Percentiles rank a stretch among this genome's conserved stretches.
phyloP scores from a whole-genome alignment of 2,797 vertebrate genomes.

The Morus bassanus region DNA sequence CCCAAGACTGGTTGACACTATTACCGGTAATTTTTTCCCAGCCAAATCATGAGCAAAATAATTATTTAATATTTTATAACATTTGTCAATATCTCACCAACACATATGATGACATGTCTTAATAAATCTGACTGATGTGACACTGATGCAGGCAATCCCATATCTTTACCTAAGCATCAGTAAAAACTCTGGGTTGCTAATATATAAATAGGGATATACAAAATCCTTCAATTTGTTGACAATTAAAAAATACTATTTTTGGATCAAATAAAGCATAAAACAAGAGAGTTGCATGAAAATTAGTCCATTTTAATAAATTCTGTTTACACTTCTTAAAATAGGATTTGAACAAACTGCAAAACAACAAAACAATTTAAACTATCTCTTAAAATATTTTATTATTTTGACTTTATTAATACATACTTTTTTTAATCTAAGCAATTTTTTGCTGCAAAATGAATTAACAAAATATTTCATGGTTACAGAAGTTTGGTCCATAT shows the following conservation, averaged over 20 bases:
- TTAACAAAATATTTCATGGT: background rate
- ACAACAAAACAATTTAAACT: background rate
- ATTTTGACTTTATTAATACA: background rate
- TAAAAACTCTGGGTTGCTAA: background rate
- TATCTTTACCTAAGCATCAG: background rate
- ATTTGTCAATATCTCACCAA: background rate
- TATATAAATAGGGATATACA: background rate
- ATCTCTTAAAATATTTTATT: background rate
- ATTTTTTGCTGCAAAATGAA: background rate
- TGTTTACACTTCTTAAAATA: background rate
- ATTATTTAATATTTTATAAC: background rate
- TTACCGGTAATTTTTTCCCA: background rate
- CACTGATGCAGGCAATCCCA: background rate
- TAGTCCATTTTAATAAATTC: background rate
- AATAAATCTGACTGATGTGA: background rate
- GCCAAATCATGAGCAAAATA: background rate
- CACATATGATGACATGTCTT: background rate
- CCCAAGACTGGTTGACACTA: accelerated
- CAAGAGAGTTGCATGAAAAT: background rate
- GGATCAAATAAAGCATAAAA: background rate
- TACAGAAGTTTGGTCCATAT: background rate
- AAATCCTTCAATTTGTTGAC: background rate
- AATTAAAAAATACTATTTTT: background rate
- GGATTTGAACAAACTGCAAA: background rate
- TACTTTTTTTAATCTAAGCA: background rate